Evolutionary conservation across 2,113 vertebrate genomes (phyloP).

Genomic region (Lepidiolamprologus cunningtoni): DNA sequence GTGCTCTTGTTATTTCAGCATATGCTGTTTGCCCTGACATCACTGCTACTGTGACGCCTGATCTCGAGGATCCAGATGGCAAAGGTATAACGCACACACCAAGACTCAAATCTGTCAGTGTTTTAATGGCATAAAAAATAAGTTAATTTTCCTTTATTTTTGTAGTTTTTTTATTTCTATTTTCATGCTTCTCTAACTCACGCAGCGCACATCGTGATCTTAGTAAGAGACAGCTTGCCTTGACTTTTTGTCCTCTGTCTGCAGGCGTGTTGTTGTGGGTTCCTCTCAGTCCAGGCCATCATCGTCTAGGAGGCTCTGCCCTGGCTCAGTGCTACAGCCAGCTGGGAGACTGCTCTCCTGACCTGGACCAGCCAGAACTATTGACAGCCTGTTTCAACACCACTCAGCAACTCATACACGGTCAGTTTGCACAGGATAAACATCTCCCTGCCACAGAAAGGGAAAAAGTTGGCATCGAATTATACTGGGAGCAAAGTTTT

Average conservation of each 20-base stretch:
- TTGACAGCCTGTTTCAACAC: constrained; percentile 75
- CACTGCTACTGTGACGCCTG: constrained; percentile 86
- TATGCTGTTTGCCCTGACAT: constrained; percentile 90
- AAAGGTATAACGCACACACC: constrained; percentile 68
- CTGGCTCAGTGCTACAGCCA: constrained; percentile 87
- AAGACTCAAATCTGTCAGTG: not conserved
- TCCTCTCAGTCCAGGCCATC: constrained; percentile 69
- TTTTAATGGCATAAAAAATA: not conserved
- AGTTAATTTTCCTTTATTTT: not conserved
- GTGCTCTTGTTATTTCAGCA: constrained; percentile 84
- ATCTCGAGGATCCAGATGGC: constrained; percentile 80
- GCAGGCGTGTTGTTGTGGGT: constrained; percentile 81
- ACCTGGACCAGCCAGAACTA: constrained; percentile 75
- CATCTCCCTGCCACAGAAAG: not conserved
- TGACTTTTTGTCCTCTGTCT: not conserved
- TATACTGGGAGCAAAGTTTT: not conserved
- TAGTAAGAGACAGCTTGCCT: not conserved
- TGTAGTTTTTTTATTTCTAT: not conserved
- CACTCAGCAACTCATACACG: constrained; percentile 79
- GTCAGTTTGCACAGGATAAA: constrained; percentile 39
- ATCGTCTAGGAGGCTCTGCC: constrained; percentile 84
- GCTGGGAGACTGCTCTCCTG: constrained; percentile 80
- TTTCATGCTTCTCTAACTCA: not conserved
- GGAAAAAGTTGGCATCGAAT: not conserved
- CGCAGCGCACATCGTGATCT: not conserved